Percentiles rank a stretch among this genome's conserved stretches.
Evolutionary conservation across 2,888 invertebrate species (phyloP).

Genomic region (Dilophus febrilis): DNA sequence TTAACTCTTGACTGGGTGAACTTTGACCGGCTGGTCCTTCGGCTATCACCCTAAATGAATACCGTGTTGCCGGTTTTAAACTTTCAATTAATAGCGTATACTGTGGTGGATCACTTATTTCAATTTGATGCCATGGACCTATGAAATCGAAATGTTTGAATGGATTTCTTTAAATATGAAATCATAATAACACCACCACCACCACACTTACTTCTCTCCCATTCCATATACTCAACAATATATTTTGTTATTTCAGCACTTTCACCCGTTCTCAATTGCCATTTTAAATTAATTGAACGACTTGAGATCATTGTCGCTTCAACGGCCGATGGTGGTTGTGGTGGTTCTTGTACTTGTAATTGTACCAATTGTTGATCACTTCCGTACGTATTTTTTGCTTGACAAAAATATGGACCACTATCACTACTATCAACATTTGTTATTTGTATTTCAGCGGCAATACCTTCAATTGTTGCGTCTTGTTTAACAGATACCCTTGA

Average conservation of each 20-base stretch:
- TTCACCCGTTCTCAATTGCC: conserved; percentile 52
- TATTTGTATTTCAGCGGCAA: conserved; percentile 52
- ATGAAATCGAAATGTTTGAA: background rate
- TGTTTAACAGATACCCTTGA: conserved; percentile 43
- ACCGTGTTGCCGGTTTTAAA: conserved; percentile 51
- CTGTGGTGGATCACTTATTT: conserved; percentile 44
- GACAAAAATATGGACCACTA: conserved; percentile 61
- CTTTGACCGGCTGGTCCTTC: conserved; percentile 59
- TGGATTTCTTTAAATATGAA: conserved; percentile 11
- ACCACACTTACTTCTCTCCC: conserved; percentile 31
- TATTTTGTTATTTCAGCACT: conserved; percentile 53
- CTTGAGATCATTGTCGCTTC: conserved; percentile 54
- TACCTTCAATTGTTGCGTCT: conserved; percentile 50
- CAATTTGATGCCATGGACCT: conserved; percentile 48
- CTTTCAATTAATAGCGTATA: conserved; percentile 48
- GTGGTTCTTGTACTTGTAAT: conserved; percentile 57
- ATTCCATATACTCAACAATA: conserved; percentile 48
- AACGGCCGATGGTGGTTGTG: conserved; percentile 48
- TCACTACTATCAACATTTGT: conserved; percentile 49
- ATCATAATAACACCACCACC: background rate
- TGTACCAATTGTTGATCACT: conserved; percentile 55
- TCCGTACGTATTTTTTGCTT: conserved; percentile 57
- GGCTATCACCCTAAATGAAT: conserved; percentile 51
- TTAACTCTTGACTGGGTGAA: conserved; percentile 43
- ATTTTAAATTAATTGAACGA: conserved; percentile 54